These are phyloP conservation scores for Phyllopteryx taeniolatus DNA, from an alignment of 2,113 vertebrate species.

Conservation along the genomic window DNA sequence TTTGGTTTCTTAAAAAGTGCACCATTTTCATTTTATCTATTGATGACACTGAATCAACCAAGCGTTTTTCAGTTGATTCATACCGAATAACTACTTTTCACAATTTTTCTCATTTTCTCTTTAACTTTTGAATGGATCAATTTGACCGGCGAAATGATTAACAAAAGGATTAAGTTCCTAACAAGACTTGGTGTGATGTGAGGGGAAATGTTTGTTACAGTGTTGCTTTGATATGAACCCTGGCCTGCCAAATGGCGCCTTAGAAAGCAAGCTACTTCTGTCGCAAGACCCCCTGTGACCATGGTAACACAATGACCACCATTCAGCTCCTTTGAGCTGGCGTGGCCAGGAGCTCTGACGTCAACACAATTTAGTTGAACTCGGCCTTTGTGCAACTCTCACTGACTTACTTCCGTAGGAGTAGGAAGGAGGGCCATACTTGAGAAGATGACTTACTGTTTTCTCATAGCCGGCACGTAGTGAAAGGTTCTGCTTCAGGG, in stretches of 20 bases:
- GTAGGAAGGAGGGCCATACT: slow-evolving; percentile 42
- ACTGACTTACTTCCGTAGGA: slow-evolving; percentile 57
- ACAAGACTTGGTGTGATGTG: slow-evolving; percentile 31
- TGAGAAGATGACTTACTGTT: slow-evolving; percentile 38
- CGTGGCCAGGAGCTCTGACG: slow-evolving; percentile 66
- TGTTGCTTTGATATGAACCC: slow-evolving; percentile 62
- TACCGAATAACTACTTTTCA: no score
- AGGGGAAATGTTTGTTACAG: slow-evolving; percentile 63
- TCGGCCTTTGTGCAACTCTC: slow-evolving; percentile 55
- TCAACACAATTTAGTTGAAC: slow-evolving; percentile 68
- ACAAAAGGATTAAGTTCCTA: slow-evolving; percentile 15
- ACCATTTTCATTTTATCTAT: no score
- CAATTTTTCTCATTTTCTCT: background rate
- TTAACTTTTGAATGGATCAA: background rate
- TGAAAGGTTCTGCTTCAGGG: slow-evolving; percentile 13
- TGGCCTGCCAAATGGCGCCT: slow-evolving; percentile 64
- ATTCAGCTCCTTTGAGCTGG: slow-evolving; percentile 65
- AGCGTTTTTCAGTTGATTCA: no score
- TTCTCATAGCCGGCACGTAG: slow-evolving; percentile 5
- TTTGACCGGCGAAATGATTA: background rate
- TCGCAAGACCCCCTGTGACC: slow-evolving; percentile 62
- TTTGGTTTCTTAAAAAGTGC: no score
- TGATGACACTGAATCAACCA: no score
- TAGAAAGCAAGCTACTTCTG: slow-evolving; percentile 66
- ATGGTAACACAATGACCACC: slow-evolving; percentile 70